Conservation (phyloP, 2,113 vertebrate genomes). For the Onychostruthus taczanowskii region DNA sequence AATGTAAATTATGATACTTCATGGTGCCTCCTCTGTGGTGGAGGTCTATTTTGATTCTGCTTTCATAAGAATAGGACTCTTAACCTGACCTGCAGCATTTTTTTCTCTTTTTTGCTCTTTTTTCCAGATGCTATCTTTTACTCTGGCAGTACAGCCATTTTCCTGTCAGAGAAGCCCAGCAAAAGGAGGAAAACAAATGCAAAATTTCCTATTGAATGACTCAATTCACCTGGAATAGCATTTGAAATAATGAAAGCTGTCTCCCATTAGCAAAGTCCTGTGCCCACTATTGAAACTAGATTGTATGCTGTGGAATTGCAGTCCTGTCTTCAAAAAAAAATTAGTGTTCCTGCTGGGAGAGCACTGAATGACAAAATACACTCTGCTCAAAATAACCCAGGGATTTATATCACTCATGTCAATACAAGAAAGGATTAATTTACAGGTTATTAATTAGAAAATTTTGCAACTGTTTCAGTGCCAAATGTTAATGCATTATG, state of each 20-base stretch:
- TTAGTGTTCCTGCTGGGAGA: background rate
- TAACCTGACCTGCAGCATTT: background rate
- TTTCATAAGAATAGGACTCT: background rate
- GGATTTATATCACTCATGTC: background rate
- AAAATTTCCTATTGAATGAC: background rate
- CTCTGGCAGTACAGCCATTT: background rate
- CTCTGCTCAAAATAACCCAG: background rate
- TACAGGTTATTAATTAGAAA: background rate
- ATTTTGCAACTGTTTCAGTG: background rate
- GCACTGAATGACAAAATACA: background rate
- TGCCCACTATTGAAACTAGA: background rate
- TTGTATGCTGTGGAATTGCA: background rate
- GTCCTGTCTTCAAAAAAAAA: background rate
- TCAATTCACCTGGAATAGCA: conserved; percentile 14
- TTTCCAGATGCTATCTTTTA: background rate
- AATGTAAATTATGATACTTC: background rate
- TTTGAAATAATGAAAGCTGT: background rate
- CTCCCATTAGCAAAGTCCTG: background rate
- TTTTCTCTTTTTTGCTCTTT: background rate
- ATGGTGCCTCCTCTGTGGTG: background rate
- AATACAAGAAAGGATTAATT: background rate
- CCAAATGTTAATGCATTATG: background rate
- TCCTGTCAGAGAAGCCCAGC: background rate
- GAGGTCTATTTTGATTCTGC: background rate
- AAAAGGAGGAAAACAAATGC: background rate